Base-by-base conservation (phyloP, 1,140 invertebrate species). In the Spodoptera frugiperda region DNA sequence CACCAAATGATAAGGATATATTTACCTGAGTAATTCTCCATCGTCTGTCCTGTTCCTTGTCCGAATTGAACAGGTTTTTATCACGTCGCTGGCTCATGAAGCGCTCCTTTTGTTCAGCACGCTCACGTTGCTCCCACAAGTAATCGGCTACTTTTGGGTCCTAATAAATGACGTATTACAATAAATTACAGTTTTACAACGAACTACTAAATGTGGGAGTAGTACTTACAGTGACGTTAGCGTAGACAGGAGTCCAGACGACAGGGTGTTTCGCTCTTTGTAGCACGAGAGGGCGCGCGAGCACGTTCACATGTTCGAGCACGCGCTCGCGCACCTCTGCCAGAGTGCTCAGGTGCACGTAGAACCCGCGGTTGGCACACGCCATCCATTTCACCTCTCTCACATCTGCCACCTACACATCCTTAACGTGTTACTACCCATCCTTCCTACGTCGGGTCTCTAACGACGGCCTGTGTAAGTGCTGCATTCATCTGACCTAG, bases 311-410 rank as follows among this genome's bases (percentile, higher is more conserved):
- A 89, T 99, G 98, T 87, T 98, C 97, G 76, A 99, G 93, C 8
- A 99, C 98, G 95, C 99, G 97, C 93, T 99, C 98, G 51, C 98
- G 96, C 11, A 99, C 98, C 95, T 99, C 98, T 12, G 98, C 97
- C 80, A 98, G 94, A 25, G 98, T 98, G 67, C 98, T 98, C 48
- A 99, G 96, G 89, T 99, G 98, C 44, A 98, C 98, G 94, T 98
- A 99, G 93, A 98, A 99, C 4, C 98, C 98, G 96, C 95, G 90
- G 94, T 99, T 99, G 3, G 96, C 96, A 94, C 99, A 99, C 53
- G 99, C 99, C 97, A 99, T 99, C 97, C 98, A 99, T 87, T 98
- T 97, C 79, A 99, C 97, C 87, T 99, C 96, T 82, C 96, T 95
- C 17, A 97, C 96, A 91, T 97, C 97, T 8, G 96, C 95, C 19